A percentile compares a stretch with the other conserved stretches of the same genome.
Evolutionary conservation across 2,113 vertebrate species (phyloP).

Genomic region (Furnarius figulus): DNA sequence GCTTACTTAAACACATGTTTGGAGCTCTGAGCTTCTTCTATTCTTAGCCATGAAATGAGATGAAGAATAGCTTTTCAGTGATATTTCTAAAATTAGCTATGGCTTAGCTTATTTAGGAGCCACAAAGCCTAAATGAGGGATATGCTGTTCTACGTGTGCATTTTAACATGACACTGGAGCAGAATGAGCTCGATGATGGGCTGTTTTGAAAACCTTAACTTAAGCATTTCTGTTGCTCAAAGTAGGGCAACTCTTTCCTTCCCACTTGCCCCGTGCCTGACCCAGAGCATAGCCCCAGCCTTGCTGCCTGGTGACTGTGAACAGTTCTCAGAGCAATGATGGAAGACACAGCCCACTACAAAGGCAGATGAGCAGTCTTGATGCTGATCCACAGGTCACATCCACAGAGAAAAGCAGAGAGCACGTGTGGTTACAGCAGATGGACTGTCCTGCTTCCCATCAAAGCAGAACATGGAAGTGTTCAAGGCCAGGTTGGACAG

Average conservation of each 20-base stretch:
- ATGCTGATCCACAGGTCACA: not conserved
- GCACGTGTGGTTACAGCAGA: not conserved
- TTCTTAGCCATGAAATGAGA: not conserved
- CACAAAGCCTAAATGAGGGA: not conserved
- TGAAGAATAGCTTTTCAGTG: not conserved
- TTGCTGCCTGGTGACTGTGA: fast-evolving
- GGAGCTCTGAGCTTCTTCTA: not conserved
- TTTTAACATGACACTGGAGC: not conserved
- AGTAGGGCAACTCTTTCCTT: not conserved
- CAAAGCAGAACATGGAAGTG: not conserved
- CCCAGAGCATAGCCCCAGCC: not conserved
- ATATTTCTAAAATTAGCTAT: slow-evolving; percentile 2
- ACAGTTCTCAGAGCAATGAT: not conserved
- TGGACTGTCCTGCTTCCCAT: not conserved
- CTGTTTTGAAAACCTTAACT: not conserved
- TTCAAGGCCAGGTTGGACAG: not conserved
- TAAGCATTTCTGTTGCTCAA: not conserved
- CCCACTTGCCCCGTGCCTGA: not conserved
- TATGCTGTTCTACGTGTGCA: not conserved
- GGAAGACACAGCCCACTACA: not conserved
- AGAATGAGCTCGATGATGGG: not conserved
- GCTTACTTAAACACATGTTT: not conserved
- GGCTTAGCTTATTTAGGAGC: not conserved
- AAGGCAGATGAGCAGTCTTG: not conserved
- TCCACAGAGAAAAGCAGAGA: not conserved